Evolutionary conservation across 2,113 vertebrate species (phyloP), one percentile per base, ranked within the genome.

Genomic region (Sorex fumeus): DNA sequence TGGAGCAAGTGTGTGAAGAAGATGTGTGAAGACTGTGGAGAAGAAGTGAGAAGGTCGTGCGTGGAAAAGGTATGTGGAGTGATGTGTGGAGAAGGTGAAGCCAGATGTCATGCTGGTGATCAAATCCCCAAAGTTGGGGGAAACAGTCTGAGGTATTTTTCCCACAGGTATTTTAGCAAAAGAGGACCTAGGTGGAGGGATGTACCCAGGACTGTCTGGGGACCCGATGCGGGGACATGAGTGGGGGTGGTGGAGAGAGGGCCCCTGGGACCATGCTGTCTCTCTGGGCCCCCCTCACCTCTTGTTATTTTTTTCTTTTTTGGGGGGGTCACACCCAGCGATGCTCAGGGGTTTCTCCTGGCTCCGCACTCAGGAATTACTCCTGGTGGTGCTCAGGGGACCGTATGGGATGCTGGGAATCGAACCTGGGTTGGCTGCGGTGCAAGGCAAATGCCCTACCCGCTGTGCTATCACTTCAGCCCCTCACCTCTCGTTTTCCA

Each of bases 401-500:
- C 40, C 40, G 7, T 40, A 40, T 40, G 40, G 40, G 40, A 40
- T 40, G 40, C 40, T 7, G 40, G 40, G 40, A 7, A 40, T 40
- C 7, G 40, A 40, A 40, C 40, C 40, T 7, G 40, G 40, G 3
- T 40, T 7, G 40, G 40, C 40, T 7, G 40, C 40, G 40, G 40
- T 40, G 40, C 40, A 40, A 40, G 40, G 40, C 40, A 40, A 40
- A 40, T 7, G 40, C 40, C 7, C 40, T 40, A 40, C 40, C 40
- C 40, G 7, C 40, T 40, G 40, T 40, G 40, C 40, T 40, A 40
- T 40, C 40, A 4, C 40, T 40, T 7, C 40, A 7, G 78, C 89
- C 84, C 30, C 96, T 97, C 84, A 97, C 97, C 96, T 97, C 97
- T 94, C 32, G 87, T 94, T 97, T 97, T 43, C 96, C 96, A 3